These are phyloP conservation scores for Oryzias woworae DNA, from an alignment of 2,113 vertebrate species.

Conservation along the genomic window DNA sequence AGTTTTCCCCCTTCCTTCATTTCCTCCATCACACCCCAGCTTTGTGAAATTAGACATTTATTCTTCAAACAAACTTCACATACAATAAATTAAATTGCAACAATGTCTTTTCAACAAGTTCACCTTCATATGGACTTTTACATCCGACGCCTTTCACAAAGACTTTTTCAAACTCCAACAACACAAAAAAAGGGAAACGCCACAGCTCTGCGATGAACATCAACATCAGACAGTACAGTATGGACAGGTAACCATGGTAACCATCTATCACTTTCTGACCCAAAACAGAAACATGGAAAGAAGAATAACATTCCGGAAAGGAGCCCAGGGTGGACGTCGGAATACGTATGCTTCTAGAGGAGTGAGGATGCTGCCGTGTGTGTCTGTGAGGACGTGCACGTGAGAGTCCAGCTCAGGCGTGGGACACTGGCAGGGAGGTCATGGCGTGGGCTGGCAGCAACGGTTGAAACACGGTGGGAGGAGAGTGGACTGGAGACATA, in stretches of 20 bases:
- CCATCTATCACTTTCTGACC: not conserved
- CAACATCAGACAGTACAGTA: conserved; percentile 43
- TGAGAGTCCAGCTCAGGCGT: conserved; percentile 79
- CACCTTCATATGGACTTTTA: conserved; percentile 60
- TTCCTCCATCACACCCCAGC: conserved; percentile 3
- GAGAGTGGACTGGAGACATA: conserved; percentile 86
- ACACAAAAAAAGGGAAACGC: conserved; percentile 51
- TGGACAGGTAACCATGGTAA: conserved; percentile 24
- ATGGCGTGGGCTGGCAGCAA: conserved; percentile 85
- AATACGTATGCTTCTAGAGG: conserved; percentile 16
- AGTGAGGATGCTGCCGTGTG: not conserved
- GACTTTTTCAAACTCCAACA: conserved; percentile 50
- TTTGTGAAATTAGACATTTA: conserved; percentile 76
- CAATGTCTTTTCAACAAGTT: conserved; percentile 70
- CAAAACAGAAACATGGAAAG: conserved; percentile 4
- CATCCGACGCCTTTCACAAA: conserved; percentile 30
- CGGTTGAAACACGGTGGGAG: conserved; percentile 88
- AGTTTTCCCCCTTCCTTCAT: not conserved
- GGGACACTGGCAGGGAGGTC: conserved; percentile 90
- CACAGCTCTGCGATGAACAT: conserved; percentile 45
- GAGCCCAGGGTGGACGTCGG: conserved; percentile 22
- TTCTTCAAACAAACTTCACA: conserved; percentile 77
- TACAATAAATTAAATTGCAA: conserved; percentile 78
- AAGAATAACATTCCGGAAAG: conserved; percentile 11
- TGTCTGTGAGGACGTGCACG: not conserved